These are phyloP conservation scores for Nannospalax galili DNA, from an alignment of 2,113 vertebrate genomes.

Conservation along the genomic window DNA sequence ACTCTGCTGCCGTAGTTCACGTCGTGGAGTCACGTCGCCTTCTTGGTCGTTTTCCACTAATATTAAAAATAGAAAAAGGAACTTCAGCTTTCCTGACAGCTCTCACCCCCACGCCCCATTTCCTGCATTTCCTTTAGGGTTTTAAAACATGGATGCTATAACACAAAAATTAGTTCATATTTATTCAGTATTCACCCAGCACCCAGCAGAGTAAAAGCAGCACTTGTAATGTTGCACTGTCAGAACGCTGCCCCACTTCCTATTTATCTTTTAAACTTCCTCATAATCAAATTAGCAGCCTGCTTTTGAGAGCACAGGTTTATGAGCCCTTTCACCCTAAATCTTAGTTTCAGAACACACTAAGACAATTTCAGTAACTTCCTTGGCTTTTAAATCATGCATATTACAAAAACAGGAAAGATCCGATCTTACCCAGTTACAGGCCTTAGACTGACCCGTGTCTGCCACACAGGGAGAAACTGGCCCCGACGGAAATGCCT, in stretches of 20 bases:
- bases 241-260: background rate
- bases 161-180: slow-evolving; percentile 12
- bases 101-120: background rate
- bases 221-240: background rate
- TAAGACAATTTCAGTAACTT: background rate
- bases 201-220: background rate
- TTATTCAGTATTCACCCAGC: background rate
- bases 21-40: too few species aligned
- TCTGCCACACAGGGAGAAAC: background rate
- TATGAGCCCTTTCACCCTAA: background rate
- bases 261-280: background rate
- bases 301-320: background rate
- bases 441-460: background rate
- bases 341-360: background rate
- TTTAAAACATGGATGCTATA: background rate
- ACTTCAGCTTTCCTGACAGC: background rate
- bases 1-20: too few species aligned
- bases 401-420: slow-evolving; percentile 17
- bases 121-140: background rate
- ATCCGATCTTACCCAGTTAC: background rate
- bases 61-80: background rate
- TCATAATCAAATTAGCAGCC: background rate
- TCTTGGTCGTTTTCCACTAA: too few species aligned
- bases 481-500: too few species aligned
- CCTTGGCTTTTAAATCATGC: background rate